Conservation (phyloP, 2,113 vertebrate species). For the Hyla sarda region DNA sequence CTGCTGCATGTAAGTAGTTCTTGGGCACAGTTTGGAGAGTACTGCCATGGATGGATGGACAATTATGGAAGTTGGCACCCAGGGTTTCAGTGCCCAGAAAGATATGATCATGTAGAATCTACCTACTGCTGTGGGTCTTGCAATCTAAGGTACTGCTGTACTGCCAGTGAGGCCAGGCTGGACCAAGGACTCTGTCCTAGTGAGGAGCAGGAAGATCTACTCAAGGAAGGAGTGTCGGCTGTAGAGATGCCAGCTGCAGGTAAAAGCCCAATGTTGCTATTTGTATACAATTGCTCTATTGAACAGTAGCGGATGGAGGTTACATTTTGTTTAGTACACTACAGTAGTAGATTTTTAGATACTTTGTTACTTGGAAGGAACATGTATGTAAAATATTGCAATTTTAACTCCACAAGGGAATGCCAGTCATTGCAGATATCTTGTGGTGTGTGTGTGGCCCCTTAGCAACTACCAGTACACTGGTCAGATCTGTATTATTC, state of each 20-base stretch:
- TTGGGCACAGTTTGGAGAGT: slow-evolving; percentile 57
- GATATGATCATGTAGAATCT: slow-evolving; percentile 63
- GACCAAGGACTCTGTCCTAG: slow-evolving; percentile 69
- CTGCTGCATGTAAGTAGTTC: slow-evolving; percentile 26
- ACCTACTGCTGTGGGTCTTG: slow-evolving; percentile 74
- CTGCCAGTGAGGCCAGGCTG: slow-evolving; percentile 64
- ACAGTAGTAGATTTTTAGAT: too few relatives aligned
- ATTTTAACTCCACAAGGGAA: too few relatives aligned
- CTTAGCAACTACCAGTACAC: too few relatives aligned
- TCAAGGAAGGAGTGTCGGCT: slow-evolving; percentile 22
- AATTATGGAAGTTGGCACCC: slow-evolving; percentile 60
- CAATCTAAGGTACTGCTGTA: slow-evolving; percentile 69
- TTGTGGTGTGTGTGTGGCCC: too few relatives aligned
- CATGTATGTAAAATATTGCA: too few relatives aligned
- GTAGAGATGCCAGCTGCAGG: slow-evolving; percentile 15
- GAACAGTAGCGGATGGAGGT: too few relatives aligned
- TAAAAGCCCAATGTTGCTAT: background rate
- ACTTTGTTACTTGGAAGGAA: too few relatives aligned
- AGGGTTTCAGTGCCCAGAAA: slow-evolving; percentile 72
- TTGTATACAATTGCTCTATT: background rate
- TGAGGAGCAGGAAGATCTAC: slow-evolving; percentile 39
- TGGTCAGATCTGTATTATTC: too few relatives aligned
- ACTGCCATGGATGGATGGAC: slow-evolving; percentile 67
- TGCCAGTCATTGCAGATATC: too few relatives aligned
- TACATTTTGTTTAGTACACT: too few relatives aligned